Evolutionary conservation across 2,797 vertebrate species (phyloP).

Genomic region (Leontopithecus rosalia): DNA sequence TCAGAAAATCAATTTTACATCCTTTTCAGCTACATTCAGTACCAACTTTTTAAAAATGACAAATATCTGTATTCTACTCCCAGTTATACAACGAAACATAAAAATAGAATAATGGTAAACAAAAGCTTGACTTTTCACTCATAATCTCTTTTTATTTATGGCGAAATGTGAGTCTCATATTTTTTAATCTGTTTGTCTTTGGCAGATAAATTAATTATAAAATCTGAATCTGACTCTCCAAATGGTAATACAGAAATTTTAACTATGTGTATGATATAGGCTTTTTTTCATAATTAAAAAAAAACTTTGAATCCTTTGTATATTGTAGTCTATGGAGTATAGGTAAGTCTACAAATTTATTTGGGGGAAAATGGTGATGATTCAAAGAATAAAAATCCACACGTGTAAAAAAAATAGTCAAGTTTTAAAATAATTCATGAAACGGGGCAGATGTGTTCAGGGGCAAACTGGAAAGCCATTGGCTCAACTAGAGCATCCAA

Average conservation of each 20-base stretch:
- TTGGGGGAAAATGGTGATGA: background rate
- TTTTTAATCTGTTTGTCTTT: conserved; percentile 9
- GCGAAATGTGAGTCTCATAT: background rate
- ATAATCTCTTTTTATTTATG: background rate
- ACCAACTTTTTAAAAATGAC: background rate
- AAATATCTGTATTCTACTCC: background rate
- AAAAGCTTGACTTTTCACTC: background rate
- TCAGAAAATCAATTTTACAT: conserved; percentile 56
- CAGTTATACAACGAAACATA: background rate
- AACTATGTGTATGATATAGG: background rate
- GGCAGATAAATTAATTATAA: background rate
- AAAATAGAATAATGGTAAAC: background rate
- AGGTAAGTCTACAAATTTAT: background rate
- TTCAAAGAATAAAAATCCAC: background rate
- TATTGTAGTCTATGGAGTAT: background rate
- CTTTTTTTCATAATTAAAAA: background rate
- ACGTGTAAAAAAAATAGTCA: background rate
- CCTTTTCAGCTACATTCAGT: background rate
- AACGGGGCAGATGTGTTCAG: background rate
- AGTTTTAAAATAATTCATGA: background rate
- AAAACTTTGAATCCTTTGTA: background rate
- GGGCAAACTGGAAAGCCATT: background rate
- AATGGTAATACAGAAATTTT: conserved; percentile 7
- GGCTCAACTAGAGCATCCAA: rapidly evolving
- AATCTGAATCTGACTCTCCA: background rate